These are phyloP conservation scores for Rhizomys pruinosus DNA, from an alignment of 2,113 vertebrate genomes.

Conservation along the genomic window DNA sequence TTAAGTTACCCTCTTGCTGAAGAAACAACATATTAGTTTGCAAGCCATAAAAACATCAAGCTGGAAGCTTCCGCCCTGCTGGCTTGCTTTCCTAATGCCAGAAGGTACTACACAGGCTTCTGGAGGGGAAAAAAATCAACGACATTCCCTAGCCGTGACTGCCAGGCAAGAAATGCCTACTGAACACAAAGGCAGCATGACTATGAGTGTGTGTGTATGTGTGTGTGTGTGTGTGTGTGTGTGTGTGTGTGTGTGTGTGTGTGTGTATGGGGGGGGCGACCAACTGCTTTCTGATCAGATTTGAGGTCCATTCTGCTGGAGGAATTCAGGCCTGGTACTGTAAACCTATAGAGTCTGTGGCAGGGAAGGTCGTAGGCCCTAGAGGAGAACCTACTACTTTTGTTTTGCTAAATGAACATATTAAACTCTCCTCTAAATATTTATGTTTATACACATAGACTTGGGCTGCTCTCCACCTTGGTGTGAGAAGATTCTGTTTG, in stretches of 20 bases:
- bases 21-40: neutral
- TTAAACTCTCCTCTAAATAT: neutral
- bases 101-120: neutral
- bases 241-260: too few species aligned
- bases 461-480: neutral
- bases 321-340: neutral
- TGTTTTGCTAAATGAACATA: neutral
- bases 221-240: too few species aligned
- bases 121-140: too few species aligned
- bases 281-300: neutral
- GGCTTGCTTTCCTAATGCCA: neutral
- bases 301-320: neutral
- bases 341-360: neutral
- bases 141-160: too few species aligned
- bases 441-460: neutral
- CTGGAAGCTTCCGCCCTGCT: neutral
- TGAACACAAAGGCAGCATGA: too few species aligned
- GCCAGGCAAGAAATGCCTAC: too few species aligned
- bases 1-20: too few species aligned
- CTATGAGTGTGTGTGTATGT: too few species aligned
- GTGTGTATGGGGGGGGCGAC: too few species aligned
- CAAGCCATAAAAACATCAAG: neutral
- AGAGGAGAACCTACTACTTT: neutral
- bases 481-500: neutral
- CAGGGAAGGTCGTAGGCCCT: neutral